Conservation (phyloP, 2,888 invertebrate species). For the Campopleginae sp. region DNA sequence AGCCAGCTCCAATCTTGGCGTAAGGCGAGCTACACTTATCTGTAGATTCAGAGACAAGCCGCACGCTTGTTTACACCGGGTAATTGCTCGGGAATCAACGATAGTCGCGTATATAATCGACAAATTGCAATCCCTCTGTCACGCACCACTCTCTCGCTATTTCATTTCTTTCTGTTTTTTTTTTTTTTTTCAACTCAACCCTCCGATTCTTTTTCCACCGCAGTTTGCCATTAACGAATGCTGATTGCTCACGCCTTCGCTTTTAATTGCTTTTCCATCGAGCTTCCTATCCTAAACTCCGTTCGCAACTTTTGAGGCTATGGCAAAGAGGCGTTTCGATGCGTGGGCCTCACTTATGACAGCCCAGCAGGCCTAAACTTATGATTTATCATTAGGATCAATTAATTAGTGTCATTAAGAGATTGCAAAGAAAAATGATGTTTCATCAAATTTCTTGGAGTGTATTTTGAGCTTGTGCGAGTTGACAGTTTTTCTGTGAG, state of each 20-base stretch:
- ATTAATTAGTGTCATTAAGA: too few species aligned
- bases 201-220: background rate
- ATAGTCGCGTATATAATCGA: slow-evolving; percentile 15
- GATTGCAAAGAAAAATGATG: background rate
- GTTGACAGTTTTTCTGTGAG: too few species aligned
- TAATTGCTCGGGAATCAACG: slow-evolving; percentile 60
- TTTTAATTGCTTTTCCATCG: slow-evolving; percentile 2
- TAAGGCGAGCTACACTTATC: slow-evolving; percentile 49
- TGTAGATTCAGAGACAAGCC: slow-evolving; percentile 65
- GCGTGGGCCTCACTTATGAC: background rate
- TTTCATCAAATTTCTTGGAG: background rate
- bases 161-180: background rate
- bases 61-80: slow-evolving; percentile 69
- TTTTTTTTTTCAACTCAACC: background rate
- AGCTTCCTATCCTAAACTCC: background rate
- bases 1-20: slow-evolving; percentile 4
- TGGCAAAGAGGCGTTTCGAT: background rate
- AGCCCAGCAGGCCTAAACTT: too few species aligned
- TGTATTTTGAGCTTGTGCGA: too few species aligned
- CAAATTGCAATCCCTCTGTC: slow-evolving; percentile 19
- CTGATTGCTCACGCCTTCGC: background rate
- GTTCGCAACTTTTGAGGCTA: background rate
- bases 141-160: slow-evolving; percentile 12
- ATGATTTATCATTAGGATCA: too few species aligned
- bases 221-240: background rate